Percentiles rank a stretch among this genome's conserved stretches.
phyloP scores from a whole-genome alignment of 2,113 vertebrate genomes.

The Cercocebus atys region DNA sequence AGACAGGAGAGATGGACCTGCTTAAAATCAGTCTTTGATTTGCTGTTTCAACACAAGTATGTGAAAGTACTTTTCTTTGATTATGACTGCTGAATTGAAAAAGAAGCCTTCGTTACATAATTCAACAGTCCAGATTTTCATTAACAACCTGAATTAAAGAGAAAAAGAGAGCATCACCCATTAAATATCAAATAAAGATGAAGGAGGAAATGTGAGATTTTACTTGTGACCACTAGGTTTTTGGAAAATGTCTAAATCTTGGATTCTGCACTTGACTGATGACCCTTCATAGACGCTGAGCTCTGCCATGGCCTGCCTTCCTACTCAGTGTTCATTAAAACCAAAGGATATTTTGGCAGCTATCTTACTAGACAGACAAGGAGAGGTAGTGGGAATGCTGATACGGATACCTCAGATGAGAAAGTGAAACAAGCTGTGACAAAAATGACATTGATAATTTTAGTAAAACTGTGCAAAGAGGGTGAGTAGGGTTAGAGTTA shows the following conservation, averaged over 20 bases:
- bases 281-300: not conserved
- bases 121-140: conserved; percentile 62
- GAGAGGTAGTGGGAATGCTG: not conserved
- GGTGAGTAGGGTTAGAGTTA: conserved; percentile 81
- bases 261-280: conserved; percentile 27
- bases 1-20: not conserved
- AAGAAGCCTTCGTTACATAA: conserved; percentile 67
- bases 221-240: not conserved
- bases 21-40: conserved; percentile 41
- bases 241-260: not conserved
- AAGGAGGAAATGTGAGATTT: conserved; percentile 28
- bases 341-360: not conserved
- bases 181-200: conserved; percentile 21
- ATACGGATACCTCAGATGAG: conserved; percentile 11
- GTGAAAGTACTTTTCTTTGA: conserved; percentile 59
- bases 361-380: not conserved
- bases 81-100: conserved; percentile 65
- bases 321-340: not conserved
- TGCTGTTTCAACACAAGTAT: conserved; percentile 58
- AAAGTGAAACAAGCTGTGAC: conserved; percentile 48
- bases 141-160: conserved; percentile 56
- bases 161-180: conserved; percentile 40
- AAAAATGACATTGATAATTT: conserved; percentile 71
- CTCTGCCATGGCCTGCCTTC: not conserved
- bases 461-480: conserved; percentile 64